Base-by-base conservation (phyloP, 1,140 invertebrate species). In the Drosophila quadrilineata region DNA sequence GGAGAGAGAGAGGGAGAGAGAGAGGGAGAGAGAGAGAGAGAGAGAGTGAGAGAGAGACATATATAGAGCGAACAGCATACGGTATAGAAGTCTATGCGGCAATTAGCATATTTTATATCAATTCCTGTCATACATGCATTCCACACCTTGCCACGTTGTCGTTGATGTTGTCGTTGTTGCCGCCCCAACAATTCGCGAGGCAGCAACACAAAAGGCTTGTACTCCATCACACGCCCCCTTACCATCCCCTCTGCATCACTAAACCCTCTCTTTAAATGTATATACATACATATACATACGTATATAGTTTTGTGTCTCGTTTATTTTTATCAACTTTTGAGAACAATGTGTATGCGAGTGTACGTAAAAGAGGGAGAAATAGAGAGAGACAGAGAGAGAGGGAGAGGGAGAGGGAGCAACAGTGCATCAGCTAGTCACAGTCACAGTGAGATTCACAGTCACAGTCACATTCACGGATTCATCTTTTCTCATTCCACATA, bases 41-140 rank as follows among this genome's bases (percentile, higher is more conserved):
- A n/a, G n/a, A n/a, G n/a, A n/a, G n/a, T n/a, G n/a, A n/a, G n/a
- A n/a, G n/a, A n/a, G n/a, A n/a, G n/a, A n/a, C n/a, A n/a, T n/a
- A n/a, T n/a, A n/a, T n/a, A n/a, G n/a, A n/a, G n/a, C n/a, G n/a
- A n/a, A n/a, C n/a, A n/a, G n/a, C n/a, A n/a, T n/a, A n/a, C n/a
- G n/a, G n/a, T n/a, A n/a, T n/a, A n/a, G n/a, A n/a, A 40, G 36
- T 72, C 57, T 73, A 63, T 58, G 59, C 49, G 41, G 52, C 73
- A 84, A 84, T 85, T 84, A 84, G 77, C 79, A 84, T 84, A 84
- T 84, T 84, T 84, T 73, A 82, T 73, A 82, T 73, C 72, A 84
- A 76, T 76, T 82, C 76, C 59, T 77, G 73, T 82, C 73, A 72
- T 66, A 84, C 65, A 72, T 66, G 76, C 65, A 84, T 84, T 82